Conservation (phyloP, 1,140 invertebrate species). For the Hylaeus volcanicus region DNA sequence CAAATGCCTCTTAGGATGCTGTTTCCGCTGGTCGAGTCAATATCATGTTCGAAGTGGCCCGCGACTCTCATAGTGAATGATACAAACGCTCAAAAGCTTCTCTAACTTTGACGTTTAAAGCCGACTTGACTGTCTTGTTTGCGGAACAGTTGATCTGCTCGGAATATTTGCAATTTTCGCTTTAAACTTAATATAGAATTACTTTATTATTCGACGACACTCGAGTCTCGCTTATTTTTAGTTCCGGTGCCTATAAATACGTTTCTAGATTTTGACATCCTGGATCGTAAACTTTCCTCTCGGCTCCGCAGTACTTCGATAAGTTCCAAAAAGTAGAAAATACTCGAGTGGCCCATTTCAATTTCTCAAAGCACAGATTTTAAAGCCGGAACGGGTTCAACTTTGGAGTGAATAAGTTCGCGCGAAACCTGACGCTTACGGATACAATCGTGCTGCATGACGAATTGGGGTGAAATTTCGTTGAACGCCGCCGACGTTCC, state of each 20-base stretch:
- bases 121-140: neutral
- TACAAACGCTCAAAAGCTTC: neutral
- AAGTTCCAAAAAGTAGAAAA: neutral
- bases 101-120: neutral
- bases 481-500: slow-evolving; percentile 13
- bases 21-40: neutral
- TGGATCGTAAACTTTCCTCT: too few species aligned
- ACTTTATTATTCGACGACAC: too few species aligned
- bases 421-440: neutral
- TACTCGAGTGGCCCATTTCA: neutral
- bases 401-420: neutral
- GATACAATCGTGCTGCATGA: neutral
- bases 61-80: neutral
- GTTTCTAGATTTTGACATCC: too few species aligned
- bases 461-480: neutral
- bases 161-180: too few species aligned
- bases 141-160: neutral
- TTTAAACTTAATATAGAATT: too few species aligned
- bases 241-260: too few species aligned
- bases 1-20: slow-evolving; percentile 5
- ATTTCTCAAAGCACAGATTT: neutral
- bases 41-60: slow-evolving; percentile 19
- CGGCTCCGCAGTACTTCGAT: too few species aligned
- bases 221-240: too few species aligned
- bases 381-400: neutral